These are phyloP conservation scores for Scatophagus argus DNA, from an alignment of 2,113 vertebrate genomes.

Conservation along the genomic window DNA sequence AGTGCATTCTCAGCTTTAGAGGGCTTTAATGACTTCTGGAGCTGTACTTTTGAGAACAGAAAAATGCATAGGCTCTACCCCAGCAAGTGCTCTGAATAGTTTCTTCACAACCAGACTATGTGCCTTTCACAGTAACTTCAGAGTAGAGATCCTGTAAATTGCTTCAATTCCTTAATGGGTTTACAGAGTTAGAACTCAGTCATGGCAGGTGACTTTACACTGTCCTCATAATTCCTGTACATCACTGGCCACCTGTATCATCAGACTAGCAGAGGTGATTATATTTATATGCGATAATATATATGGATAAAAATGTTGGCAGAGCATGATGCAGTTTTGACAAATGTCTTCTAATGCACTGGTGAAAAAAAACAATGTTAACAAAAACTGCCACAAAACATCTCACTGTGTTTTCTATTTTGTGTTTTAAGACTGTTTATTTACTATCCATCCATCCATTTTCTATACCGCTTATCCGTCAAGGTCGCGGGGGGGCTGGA, in stretches of 20 bases:
- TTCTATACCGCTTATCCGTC: no score
- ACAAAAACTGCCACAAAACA: neutral
- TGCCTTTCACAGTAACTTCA: neutral
- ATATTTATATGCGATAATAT: neutral
- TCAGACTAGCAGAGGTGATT: neutral
- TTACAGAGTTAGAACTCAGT: neutral
- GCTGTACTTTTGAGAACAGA: neutral
- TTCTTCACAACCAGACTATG: neutral
- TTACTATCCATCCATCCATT: no score
- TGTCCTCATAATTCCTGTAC: neutral
- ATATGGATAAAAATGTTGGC: neutral
- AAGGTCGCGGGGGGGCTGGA: no score
- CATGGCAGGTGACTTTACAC: neutral
- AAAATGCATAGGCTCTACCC: neutral
- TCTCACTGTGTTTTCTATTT: neutral
- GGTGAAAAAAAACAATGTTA: no score
- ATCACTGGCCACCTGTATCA: neutral
- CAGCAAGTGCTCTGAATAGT: neutral
- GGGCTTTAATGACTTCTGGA: neutral
- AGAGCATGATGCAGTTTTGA: neutral
- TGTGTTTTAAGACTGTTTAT: neutral
- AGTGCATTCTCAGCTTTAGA: conserved; percentile 5
- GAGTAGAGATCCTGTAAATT: neutral
- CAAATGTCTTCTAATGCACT: neutral
- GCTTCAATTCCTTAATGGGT: neutral